Percentiles rank a stretch among this genome's conserved stretches.
These are phyloP conservation scores for Apeira syringaria DNA, from an alignment of 2,888 invertebrate species.

Conservation along the genomic window DNA sequence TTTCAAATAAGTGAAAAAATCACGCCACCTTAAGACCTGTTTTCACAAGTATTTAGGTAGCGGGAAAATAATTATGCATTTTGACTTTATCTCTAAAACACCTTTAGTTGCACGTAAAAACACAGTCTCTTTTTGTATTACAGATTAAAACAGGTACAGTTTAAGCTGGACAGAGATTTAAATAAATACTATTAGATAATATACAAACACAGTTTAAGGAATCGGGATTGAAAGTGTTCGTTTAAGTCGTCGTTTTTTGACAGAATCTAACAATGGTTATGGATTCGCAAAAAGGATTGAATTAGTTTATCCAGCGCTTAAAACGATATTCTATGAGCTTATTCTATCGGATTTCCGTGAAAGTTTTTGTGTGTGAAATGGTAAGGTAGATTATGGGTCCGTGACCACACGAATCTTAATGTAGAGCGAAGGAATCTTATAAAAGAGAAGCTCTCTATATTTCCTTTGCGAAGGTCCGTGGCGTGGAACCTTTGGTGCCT, in stretches of 20 bases:
- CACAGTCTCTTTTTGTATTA: slow-evolving; percentile 42
- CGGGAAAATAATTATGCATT: too few species aligned
- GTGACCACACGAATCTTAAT: slow-evolving; percentile 15
- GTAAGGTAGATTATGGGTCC: slow-evolving; percentile 32
- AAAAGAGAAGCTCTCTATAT: too few species aligned
- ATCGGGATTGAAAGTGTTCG: slow-evolving; percentile 43
- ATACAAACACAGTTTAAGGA: slow-evolving; percentile 68
- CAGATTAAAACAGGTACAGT: slow-evolving; percentile 72
- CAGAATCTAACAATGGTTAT: slow-evolving; percentile 52
- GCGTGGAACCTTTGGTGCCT: slow-evolving; percentile 14
- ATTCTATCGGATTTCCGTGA: slow-evolving; percentile 58
- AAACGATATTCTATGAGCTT: slow-evolving; percentile 66
- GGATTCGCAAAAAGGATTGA: slow-evolving; percentile 69
- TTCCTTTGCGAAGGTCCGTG: too few species aligned
- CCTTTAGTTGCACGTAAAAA: slow-evolving; percentile 68
- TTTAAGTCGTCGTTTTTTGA: slow-evolving; percentile 46
- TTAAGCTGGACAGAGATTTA: slow-evolving; percentile 73
- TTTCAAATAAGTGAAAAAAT: too few species aligned
- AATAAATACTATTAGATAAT: slow-evolving; percentile 77
- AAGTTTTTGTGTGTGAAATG: slow-evolving; percentile 41
- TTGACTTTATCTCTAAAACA: slow-evolving; percentile 52
- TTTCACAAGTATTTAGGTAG: too few species aligned
- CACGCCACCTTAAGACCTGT: too few species aligned
- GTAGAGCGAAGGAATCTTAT: slow-evolving; percentile 8
- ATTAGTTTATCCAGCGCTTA: slow-evolving; percentile 63